Conservation (phyloP, 2,888 invertebrate genomes). For the Tubiluchus corallicola region DNA sequence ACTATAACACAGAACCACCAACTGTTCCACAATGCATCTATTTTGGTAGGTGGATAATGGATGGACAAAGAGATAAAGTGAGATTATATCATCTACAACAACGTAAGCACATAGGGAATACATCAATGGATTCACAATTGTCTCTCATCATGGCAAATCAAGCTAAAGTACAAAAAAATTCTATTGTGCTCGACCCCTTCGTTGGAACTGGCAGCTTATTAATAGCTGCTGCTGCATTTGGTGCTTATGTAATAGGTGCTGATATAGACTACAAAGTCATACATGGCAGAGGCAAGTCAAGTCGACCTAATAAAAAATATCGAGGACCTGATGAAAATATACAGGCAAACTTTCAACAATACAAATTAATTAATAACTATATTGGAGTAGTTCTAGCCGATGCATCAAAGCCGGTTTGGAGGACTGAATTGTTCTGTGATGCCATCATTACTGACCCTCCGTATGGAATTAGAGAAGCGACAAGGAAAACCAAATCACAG, state of each 20-base stretch:
- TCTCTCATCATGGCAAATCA: conserved; percentile 90
- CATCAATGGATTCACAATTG: conserved; percentile 92
- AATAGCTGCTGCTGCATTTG: conserved; percentile 73
- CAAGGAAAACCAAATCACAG: conserved; percentile 64
- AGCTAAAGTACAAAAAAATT: conserved; percentile 48
- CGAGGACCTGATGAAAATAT: conserved; percentile 58
- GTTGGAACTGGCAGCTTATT: conserved; percentile 52
- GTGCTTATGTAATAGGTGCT: conserved; percentile 61
- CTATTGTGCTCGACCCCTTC: conserved; percentile 80
- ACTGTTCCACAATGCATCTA: conserved; percentile 51
- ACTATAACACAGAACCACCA: conserved; percentile 64
- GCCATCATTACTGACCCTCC: conserved; percentile 94
- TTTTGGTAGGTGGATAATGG: conserved; percentile 70
- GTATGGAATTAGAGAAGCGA: conserved; percentile 87
- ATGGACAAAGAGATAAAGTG: conserved; percentile 65
- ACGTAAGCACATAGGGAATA: conserved; percentile 93
- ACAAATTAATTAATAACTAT: conserved; percentile 51
- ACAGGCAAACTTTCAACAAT: conserved; percentile 67
- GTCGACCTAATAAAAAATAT: conserved; percentile 33
- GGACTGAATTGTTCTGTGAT: conserved; percentile 46
- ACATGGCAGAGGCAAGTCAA: conserved; percentile 22
- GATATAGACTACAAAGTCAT: conserved; percentile 13
- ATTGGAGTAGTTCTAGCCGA: conserved; percentile 79
- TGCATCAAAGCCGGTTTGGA: conserved; percentile 65
- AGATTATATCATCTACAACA: conserved; percentile 62